Base-by-base conservation (phyloP, 2,888 invertebrate species). In the Buathra laborator region DNA sequence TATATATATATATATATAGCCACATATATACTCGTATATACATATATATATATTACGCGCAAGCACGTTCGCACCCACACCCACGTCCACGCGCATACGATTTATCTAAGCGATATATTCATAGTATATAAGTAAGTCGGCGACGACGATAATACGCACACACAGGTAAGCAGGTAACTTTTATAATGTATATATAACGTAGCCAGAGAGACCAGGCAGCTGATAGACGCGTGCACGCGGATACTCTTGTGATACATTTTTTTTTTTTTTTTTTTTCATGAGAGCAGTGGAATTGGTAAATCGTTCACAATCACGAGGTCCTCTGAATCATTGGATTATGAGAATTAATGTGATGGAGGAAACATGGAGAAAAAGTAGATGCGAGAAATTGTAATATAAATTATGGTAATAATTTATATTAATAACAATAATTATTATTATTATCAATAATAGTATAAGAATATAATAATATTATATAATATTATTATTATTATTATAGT, bases 1-100 rank as follows among this genome's bases (percentile, higher is more conserved):
- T 72, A 68, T 70, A 81, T 80, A 75, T 44, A 74, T 16, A 43
- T 37, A 70, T 70, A 44, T 29, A 16, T 71, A 14, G 43, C 64
- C 48, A 32, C 12, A 53, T 32, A 44, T 43, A 72, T 59, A 37
- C 46, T 59, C 24, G 70, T 59, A 48, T 56, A 37, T 9, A 51
- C 59, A 44, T 74, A 67, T 53, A 56, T 75, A 51, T 29, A 67
- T 62, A 75, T 78, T 80, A 75, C 70, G 74, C 74, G 70, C 43
- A 80, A 76, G 80, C 80, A 81, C 83, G 74, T 81, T 68, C 67
- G 78, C 68, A 78, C 67, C 62, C 78, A 74, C 43, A 62, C 59
- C 67, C 74, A 72, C 24, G 51, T 66, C 51, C 75, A 67, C 51
- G 43, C 43, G 32, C 72, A 62, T 44, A 83, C 75, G 48, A 51